phyloP scores from a whole-genome alignment of 2,888 invertebrate genomes.

The Cephonodes hylas region DNA sequence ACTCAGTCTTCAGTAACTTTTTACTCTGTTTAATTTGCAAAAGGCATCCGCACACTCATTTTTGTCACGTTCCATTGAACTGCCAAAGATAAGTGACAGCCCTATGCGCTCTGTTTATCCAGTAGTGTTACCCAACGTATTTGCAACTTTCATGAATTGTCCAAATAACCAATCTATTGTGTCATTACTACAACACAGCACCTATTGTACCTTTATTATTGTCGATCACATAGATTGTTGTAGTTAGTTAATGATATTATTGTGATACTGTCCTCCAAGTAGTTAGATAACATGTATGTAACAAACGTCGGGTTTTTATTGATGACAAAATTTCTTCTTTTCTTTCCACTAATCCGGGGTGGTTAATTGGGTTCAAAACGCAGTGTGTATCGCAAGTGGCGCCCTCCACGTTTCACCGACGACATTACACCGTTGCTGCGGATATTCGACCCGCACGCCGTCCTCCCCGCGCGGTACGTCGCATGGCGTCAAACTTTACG shows the following conservation, averaged over 20 bases:
- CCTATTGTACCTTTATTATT: conserved; percentile 17
- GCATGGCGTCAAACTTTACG: conserved; percentile 55
- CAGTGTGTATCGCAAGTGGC: conserved; percentile 91
- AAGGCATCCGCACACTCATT: conserved; percentile 5
- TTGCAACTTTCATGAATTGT: conserved; percentile 12
- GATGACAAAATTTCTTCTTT: conserved; percentile 5
- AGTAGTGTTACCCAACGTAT: conserved; percentile 6
- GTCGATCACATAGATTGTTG: conserved; percentile 38
- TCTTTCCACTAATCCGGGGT: conserved; percentile 40
- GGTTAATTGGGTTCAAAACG: conserved; percentile 53
- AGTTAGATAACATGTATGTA: conserved; percentile 6
- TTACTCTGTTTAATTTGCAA: neutral
- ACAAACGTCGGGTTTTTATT: conserved; percentile 1
- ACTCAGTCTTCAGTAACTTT: conserved; percentile 22
- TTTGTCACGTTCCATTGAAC: conserved; percentile 11
- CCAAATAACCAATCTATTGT: conserved; percentile 17
- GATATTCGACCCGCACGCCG: conserved; percentile 88
- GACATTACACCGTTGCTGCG: conserved; percentile 89
- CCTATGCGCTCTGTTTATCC: neutral
- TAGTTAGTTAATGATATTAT: conserved; percentile 36
- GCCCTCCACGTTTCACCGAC: conserved; percentile 89
- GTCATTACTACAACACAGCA: conserved; percentile 10
- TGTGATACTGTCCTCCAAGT: neutral
- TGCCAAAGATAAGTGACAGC: conserved; percentile 4
- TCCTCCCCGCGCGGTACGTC: conserved; percentile 78